Conservation (phyloP, 2,797 vertebrate species). For the Paguma larvata region DNA sequence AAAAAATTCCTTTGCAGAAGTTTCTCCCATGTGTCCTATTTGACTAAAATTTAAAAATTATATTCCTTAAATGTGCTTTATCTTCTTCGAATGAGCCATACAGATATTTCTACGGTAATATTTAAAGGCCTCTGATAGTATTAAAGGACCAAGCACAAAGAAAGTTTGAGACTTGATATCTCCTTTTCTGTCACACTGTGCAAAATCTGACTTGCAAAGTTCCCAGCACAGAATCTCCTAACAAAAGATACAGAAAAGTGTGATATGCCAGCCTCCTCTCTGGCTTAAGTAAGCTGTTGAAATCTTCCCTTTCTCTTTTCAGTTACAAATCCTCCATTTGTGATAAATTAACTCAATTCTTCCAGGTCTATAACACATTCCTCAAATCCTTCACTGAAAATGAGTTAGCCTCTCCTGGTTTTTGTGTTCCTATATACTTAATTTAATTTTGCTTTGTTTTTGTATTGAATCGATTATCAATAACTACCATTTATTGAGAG, state of each 20-base stretch:
- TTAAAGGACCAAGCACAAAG: neutral
- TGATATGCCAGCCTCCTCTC: neutral
- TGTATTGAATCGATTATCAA: neutral
- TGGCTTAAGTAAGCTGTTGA: neutral
- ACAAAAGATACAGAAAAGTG: neutral
- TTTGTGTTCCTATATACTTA: neutral
- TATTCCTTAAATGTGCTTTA: neutral
- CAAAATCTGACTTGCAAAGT: neutral
- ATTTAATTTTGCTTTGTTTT: slow-evolving; percentile 9
- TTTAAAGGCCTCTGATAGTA: neutral
- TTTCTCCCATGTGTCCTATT: neutral
- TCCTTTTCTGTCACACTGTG: neutral
- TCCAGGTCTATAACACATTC: neutral
- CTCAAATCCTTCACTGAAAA: slow-evolving; percentile 23
- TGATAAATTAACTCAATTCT: neutral
- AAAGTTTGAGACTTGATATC: neutral
- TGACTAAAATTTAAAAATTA: slow-evolving; percentile 26
- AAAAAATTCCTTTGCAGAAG: neutral
- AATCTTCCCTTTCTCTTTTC: neutral
- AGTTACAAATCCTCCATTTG: neutral
- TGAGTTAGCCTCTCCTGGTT: neutral
- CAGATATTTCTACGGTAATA: neutral
- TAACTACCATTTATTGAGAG: neutral
- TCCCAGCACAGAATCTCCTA: neutral
- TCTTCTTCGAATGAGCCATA: neutral